Conservation (phyloP, 2,113 vertebrate genomes). For the Serranochromis macrocephalus region DNA sequence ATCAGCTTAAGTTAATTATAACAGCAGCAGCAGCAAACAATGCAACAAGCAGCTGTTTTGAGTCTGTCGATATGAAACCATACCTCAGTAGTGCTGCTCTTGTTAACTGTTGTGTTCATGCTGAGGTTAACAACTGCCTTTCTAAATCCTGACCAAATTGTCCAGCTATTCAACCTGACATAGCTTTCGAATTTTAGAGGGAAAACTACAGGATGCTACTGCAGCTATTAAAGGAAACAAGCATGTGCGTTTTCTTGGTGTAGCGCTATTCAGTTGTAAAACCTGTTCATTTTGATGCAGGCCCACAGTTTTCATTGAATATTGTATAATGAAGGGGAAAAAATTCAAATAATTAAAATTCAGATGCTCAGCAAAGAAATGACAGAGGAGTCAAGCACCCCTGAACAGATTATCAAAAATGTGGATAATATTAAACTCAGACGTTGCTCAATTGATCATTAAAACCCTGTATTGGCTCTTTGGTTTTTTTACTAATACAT, state of each 20-base stretch:
- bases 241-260: not conserved
- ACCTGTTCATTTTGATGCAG: not conserved
- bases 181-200: not conserved
- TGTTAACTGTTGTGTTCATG: not conserved
- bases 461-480: not conserved
- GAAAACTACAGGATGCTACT: accelerated
- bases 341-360: not conserved
- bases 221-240: not conserved
- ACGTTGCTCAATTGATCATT: not conserved
- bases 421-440: not conserved
- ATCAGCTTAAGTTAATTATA: not conserved
- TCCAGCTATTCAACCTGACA: not conserved
- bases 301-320: not conserved
- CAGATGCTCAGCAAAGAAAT: not conserved
- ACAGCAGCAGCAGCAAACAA: not conserved
- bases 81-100: not conserved
- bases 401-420: not conserved
- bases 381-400: not conserved
- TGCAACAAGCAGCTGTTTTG: not conserved
- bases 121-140: not conserved
- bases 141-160: not conserved
- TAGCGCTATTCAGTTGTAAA: not conserved
- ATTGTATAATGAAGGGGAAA: accelerated
- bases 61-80: not conserved
- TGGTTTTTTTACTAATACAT: not conserved